Evolutionary conservation across 2,797 vertebrate species (phyloP).

Genomic region (Morus bassanus): DNA sequence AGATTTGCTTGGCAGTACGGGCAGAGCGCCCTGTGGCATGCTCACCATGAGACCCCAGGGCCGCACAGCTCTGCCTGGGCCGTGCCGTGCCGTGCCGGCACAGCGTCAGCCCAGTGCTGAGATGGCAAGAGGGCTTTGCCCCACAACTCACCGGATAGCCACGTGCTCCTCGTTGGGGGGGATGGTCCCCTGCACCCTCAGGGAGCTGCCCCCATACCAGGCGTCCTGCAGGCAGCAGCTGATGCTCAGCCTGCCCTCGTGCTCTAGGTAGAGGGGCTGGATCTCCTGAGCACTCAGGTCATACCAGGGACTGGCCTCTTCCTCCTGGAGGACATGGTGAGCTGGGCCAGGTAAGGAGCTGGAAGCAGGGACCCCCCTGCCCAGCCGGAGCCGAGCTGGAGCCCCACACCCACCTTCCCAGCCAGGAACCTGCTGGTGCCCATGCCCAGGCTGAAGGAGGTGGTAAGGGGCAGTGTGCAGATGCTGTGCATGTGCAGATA

Average conservation of each 20-base stretch:
- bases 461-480: slow-evolving; percentile 83
- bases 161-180: slow-evolving; percentile 54
- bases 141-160: slow-evolving; percentile 77
- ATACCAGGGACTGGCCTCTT: slow-evolving; percentile 82
- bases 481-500: slow-evolving; percentile 82
- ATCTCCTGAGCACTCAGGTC: slow-evolving; percentile 86
- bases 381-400: accelerated
- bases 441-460: slow-evolving; percentile 92
- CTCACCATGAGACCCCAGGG: neutral
- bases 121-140: neutral
- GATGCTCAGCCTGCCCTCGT: slow-evolving; percentile 72
- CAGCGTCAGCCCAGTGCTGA: neutral
- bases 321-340: slow-evolving; percentile 69
- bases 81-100: neutral
- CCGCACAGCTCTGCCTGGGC: neutral
- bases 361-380: neutral
- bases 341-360: accelerated
- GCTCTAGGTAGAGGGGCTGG: slow-evolving; percentile 82
- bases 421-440: slow-evolving; percentile 82
- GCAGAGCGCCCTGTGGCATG: neutral
- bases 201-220: slow-evolving; percentile 88
- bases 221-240: slow-evolving; percentile 82
- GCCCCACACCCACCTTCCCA: slow-evolving; percentile 80
- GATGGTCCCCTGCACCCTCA: slow-evolving; percentile 84
- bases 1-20: neutral